These are phyloP conservation scores for Notocelia uddmanniana DNA, from an alignment of 2,888 invertebrate genomes.

Conservation along the genomic window DNA sequence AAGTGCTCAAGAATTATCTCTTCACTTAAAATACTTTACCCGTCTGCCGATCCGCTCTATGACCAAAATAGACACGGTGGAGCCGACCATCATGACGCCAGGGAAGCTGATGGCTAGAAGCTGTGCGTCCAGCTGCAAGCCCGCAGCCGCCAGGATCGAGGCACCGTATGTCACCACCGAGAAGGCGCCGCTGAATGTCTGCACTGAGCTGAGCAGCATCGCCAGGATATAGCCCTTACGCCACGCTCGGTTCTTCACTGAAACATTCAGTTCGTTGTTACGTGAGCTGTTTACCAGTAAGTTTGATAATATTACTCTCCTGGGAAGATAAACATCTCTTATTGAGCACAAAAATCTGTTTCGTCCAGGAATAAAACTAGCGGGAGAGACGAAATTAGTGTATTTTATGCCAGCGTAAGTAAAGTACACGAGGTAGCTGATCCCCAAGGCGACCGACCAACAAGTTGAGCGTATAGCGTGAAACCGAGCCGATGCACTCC, in stretches of 20 bases:
- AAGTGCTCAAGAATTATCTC: too few species aligned
- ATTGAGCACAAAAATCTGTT: not conserved
- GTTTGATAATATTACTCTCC: not conserved
- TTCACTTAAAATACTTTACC: constrained; percentile 2
- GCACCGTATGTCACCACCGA: constrained; percentile 60
- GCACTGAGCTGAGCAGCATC: constrained; percentile 50
- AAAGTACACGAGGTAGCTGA: too few species aligned
- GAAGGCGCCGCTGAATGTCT: constrained; percentile 58
- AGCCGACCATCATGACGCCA: constrained; percentile 57
- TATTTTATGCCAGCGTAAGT: too few species aligned
- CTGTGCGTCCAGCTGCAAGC: constrained; percentile 56
- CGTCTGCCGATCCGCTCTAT: constrained; percentile 48
- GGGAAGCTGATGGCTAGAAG: constrained; percentile 61
- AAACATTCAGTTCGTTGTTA: constrained; percentile 48
- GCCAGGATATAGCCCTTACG: constrained; percentile 57
- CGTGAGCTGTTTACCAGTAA: not conserved
- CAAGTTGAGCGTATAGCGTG: too few species aligned
- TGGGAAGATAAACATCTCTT: not conserved
- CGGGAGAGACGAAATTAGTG: too few species aligned
- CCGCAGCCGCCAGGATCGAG: constrained; percentile 55
- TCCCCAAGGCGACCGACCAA: too few species aligned
- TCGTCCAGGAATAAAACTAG: not conserved
- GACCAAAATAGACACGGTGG: constrained; percentile 53
- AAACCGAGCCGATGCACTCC: too few species aligned
- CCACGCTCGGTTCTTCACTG: constrained; percentile 63